Evolutionary conservation across 2,113 vertebrate genomes (phyloP).

Genomic region (Catharus bicknelli): DNA sequence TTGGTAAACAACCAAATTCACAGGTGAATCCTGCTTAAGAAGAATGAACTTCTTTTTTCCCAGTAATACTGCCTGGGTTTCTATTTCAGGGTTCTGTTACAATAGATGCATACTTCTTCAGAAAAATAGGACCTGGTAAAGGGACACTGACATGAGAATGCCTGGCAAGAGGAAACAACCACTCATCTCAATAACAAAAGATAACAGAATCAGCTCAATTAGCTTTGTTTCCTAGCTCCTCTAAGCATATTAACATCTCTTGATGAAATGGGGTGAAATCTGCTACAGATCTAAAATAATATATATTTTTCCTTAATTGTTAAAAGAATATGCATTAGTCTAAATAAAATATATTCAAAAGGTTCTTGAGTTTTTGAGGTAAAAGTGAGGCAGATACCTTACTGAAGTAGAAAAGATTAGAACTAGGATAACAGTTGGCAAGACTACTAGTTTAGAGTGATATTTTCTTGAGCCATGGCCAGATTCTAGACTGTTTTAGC

Average conservation of each 20-base stretch:
- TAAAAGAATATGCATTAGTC: neutral
- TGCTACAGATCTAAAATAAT: neutral
- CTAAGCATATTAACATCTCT: neutral
- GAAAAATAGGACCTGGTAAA: neutral
- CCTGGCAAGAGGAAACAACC: neutral
- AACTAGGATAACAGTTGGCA: conserved; percentile 9
- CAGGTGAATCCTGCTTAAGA: neutral
- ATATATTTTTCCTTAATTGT: neutral
- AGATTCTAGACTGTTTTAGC: conserved; percentile 36
- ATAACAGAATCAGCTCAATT: neutral
- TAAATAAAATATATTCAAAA: neutral
- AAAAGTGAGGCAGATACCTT: neutral
- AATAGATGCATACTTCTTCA: neutral
- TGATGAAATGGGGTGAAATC: neutral
- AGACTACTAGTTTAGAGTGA: neutral
- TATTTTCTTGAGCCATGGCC: conserved; percentile 34
- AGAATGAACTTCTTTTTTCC: neutral
- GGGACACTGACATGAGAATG: neutral
- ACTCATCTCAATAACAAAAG: neutral
- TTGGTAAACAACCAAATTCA: neutral
- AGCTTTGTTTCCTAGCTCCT: neutral
- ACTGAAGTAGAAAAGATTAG: neutral
- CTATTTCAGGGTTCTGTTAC: neutral
- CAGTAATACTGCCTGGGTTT: neutral
- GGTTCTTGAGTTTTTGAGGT: neutral